Evolutionary conservation across 2,888 invertebrate genomes (phyloP), one percentile per base, ranked within the genome.

Genomic region (Amblyteles armatorius): DNA sequence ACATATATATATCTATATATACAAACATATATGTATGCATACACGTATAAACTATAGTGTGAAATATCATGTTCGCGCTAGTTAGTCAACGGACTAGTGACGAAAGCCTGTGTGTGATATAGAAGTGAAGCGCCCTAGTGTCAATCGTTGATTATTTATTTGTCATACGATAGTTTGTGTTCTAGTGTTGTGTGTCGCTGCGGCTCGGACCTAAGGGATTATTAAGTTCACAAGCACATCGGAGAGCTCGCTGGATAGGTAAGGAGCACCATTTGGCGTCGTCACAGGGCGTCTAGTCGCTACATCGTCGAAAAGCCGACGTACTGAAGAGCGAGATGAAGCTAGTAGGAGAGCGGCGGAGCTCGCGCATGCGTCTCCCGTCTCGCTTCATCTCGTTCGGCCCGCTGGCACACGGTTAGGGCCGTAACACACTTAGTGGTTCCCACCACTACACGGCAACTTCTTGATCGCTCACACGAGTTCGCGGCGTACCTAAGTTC

Each of bases 201-300:
- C 60, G n/a, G 22, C 68, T 22, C 48, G 73, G 79, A 83, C 63
- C 33, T 74, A 74, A 44, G 73, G 79, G 79, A 72, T 57, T 74
- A 72, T 73, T 74, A 84, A 67, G 84, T 71, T 71, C 36, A 69
- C 48, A n/a, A 57, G 40, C 77, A 85, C 83, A 83, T 83, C 44
- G 85, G 85, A 57, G 72, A 40, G 80, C 71, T 77, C 68, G 71
- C 76, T 76, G 13, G 72, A 77, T 55, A 82, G 85, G 85, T 85
- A 85, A 77, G 67, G 80, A 79, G 77, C 83, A 83, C 68, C 57
- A 79, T 69, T 85, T 73, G 72, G 79, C 52, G 74, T 80, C 82
- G 80, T 84, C 84, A 71, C 52, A 69, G 74, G 86, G 84, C 83
- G 84, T 86, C 86, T 76, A 63, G 29, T 26, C 63, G 63, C 77